These are phyloP conservation scores for Luehdorfia chinensis DNA, from an alignment of 1,140 invertebrate genomes.

Conservation along the genomic window DNA sequence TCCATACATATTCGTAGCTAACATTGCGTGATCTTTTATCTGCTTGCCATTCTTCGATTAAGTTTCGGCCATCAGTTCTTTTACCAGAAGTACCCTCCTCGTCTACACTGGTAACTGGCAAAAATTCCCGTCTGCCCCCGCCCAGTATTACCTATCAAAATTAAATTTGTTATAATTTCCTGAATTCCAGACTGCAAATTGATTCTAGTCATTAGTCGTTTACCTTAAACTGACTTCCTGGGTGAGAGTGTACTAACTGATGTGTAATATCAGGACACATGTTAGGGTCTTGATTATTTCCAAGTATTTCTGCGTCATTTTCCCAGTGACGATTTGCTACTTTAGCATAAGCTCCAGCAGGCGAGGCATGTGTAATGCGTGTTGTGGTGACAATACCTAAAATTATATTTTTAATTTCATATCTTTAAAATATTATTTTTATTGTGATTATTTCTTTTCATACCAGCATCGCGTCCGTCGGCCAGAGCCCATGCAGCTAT, in stretches of 20 bases:
- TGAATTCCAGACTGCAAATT: no score
- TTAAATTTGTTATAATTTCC: background rate
- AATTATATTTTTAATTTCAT: background rate
- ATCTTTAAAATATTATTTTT: background rate
- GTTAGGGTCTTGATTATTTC: slow-evolving; percentile 42
- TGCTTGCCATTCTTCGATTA: slow-evolving; percentile 71
- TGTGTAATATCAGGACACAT: slow-evolving; percentile 84
- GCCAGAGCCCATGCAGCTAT: slow-evolving; percentile 85
- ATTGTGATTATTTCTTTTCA: slow-evolving; percentile 29
- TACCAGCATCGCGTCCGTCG: slow-evolving; percentile 80
- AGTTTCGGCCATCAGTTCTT: slow-evolving; percentile 77
- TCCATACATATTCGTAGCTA: slow-evolving; percentile 82
- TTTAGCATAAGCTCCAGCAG: slow-evolving; percentile 85
- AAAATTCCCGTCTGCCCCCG: slow-evolving; percentile 84
- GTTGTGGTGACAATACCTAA: slow-evolving; percentile 88
- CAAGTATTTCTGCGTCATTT: slow-evolving; percentile 79
- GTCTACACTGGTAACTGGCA: slow-evolving; percentile 78
- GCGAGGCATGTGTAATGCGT: slow-evolving; percentile 88
- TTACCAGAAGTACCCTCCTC: slow-evolving; percentile 82
- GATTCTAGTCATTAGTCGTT: no score
- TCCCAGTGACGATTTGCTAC: slow-evolving; percentile 87
- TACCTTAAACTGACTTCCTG: slow-evolving; percentile 78
- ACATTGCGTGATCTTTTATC: slow-evolving; percentile 77
- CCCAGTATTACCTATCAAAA: slow-evolving; percentile 81
- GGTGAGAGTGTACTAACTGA: slow-evolving; percentile 84